Evolutionary conservation across 1,140 invertebrate genomes (phyloP).

Genomic region (Bombyx mandarina): DNA sequence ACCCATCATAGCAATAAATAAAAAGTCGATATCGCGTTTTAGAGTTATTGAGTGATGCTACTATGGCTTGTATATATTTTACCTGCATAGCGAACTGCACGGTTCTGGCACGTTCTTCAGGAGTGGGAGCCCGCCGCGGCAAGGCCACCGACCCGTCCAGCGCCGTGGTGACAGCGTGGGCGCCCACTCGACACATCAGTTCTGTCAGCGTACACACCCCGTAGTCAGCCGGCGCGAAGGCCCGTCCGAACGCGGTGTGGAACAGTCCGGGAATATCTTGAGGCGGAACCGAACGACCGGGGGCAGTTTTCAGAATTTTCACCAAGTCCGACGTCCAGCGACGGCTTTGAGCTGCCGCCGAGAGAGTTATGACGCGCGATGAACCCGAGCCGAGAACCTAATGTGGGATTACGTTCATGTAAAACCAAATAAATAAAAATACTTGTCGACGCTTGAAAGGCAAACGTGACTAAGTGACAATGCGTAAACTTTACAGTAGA

Average conservation of each 20-base stretch:
- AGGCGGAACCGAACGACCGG: constrained; percentile 81
- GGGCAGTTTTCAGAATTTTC: constrained; percentile 85
- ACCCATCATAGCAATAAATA: too few species aligned
- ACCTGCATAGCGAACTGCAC: constrained; percentile 65
- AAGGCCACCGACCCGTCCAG: constrained; percentile 45
- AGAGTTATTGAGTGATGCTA: too few species aligned
- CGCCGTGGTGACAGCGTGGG: constrained; percentile 32
- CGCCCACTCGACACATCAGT: constrained; percentile 41
- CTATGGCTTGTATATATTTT: neutral
- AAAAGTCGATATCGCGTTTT: too few species aligned
- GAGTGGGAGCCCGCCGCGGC: constrained; percentile 47
- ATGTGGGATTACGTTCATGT: neutral
- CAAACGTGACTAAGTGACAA: too few species aligned
- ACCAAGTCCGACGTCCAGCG: constrained; percentile 92
- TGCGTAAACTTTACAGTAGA: too few species aligned
- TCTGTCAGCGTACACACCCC: constrained; percentile 61
- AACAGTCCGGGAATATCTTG: constrained; percentile 84
- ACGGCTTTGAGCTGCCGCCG: constrained; percentile 88
- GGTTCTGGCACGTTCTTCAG: constrained; percentile 48
- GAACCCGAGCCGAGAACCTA: constrained; percentile 92
- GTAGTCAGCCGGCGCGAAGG: constrained; percentile 53
- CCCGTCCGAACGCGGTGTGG: constrained; percentile 76
- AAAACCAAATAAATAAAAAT: neutral
- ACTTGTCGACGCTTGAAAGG: too few species aligned
- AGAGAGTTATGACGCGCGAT: constrained; percentile 87